Base-by-base conservation (phyloP, 1,140 invertebrate genomes). In the Halictus rubicundus region DNA sequence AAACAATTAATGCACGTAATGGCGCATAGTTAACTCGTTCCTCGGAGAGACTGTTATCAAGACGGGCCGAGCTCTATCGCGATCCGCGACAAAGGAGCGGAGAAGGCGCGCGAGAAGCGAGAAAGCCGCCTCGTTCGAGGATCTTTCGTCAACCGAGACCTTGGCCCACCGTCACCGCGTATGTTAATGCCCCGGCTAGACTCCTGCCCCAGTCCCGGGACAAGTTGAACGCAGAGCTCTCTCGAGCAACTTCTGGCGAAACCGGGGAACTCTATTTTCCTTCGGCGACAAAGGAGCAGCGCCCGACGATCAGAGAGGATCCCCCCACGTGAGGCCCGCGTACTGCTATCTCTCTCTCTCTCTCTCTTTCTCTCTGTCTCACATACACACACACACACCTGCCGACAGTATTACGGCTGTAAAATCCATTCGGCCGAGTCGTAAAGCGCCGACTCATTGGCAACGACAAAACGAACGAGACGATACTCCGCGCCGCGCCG, bases 81-180 rank as follows among this genome's bases (percentile, higher is more conserved):
- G 42, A 46, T 46, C 42, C 42, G 42, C 42, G 42, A 46, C 42
- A 46, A 46, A 46, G 10, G 42, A 46, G 10, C 42, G 10, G 42
- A 46, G 42, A 12, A 46, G 42, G 42, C 42, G 21, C 57, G 14
- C 59, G 23, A 27, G 59, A 60, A 60, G 6, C 59, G 59, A 46
- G 42, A 60, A 60, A 27, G 21, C 21, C 52, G 21, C 49, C 42
- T 60, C 27, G 60, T 70, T 14, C 52, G 32, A 49, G 83, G 85
- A 80, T 83, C 80, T 85, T 60, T 60, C 59, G 59, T 60, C 59
- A 60, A 60, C 59, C 59, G 59, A 60, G 59, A 60, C 59, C 59
- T 60, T 60, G 59, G 59, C 59, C 59, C 59, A 60, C 59, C 59
- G 59, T 60, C 59, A 14, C 59, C 59, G 59, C 25, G 14, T 60